Percentiles rank a stretch among this genome's conserved stretches.
These are phyloP conservation scores for Chelonus formosanus DNA, from an alignment of 2,888 invertebrate genomes.

Conservation along the genomic window DNA sequence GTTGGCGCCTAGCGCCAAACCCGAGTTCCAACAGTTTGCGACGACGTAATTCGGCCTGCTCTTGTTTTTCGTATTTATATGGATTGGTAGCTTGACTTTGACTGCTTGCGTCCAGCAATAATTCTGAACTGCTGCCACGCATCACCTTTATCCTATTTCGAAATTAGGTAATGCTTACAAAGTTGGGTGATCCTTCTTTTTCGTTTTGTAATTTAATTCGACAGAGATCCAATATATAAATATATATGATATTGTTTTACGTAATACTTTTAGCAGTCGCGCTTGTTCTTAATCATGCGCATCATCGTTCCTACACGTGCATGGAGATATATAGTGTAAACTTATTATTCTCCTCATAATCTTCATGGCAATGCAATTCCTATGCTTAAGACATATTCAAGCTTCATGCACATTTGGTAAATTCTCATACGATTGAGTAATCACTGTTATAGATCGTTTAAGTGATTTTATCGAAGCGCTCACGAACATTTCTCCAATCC, in stretches of 20 bases:
- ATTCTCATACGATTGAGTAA: conserved; percentile 5
- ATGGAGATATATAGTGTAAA: too few species aligned
- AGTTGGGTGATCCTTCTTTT: too few species aligned
- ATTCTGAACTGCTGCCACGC: conserved; percentile 81
- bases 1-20: conserved; percentile 63
- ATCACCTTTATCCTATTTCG: conserved; percentile 58
- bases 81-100: conserved; percentile 67
- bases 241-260: conserved; percentile 2
- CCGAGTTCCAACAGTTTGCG: conserved; percentile 64
- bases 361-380: too few species aligned
- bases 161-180: too few species aligned
- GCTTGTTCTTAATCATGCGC: too few species aligned
- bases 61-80: conserved; percentile 60
- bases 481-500: conserved; percentile 4
- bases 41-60: conserved; percentile 60
- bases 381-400: not conserved
- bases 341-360: not conserved
- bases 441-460: not conserved
- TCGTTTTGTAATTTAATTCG: too few species aligned
- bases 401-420: conserved; percentile 6
- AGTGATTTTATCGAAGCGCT: not conserved
- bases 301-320: too few species aligned
- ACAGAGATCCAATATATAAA: conserved; percentile 25
- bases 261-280: too few species aligned
- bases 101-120: conserved; percentile 80